Evolutionary conservation across 2,113 vertebrate genomes (phyloP).

Genomic region (Danio rerio): DNA sequence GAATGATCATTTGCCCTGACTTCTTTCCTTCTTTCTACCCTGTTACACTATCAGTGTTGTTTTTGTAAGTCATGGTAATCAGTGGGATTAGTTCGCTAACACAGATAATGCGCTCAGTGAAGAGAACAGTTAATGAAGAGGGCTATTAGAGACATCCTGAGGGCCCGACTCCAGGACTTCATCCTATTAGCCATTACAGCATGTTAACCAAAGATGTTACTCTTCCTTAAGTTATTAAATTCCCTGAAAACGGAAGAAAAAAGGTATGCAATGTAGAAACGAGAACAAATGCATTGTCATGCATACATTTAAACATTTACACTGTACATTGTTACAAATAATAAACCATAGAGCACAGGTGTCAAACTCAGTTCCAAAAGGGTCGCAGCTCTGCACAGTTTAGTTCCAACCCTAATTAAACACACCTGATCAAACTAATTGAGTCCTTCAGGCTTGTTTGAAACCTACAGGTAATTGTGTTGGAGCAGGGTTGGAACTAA

Average conservation of each 20-base stretch:
- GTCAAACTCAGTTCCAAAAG: too few species aligned
- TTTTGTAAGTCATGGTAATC: slow-evolving; percentile 23
- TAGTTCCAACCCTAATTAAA: too few species aligned
- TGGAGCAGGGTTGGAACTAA: too few species aligned
- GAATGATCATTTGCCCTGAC: neutral
- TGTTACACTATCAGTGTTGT: neutral
- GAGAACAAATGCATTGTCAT: too few species aligned
- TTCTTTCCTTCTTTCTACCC: neutral
- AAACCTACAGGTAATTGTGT: too few species aligned
- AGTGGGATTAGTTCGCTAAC: slow-evolving; percentile 7
- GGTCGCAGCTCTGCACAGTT: too few species aligned
- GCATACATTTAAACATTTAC: too few species aligned
- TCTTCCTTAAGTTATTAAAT: slow-evolving; percentile 53
- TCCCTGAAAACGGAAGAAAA: slow-evolving; percentile 47
- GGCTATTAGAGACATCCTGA: slow-evolving; percentile 60
- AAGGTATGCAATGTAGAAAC: slow-evolving; percentile 38
- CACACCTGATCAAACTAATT: too few species aligned
- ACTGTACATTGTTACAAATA: too few species aligned
- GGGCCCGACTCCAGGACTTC: slow-evolving; percentile 50
- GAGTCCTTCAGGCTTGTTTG: too few species aligned
- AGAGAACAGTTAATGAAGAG: slow-evolving; percentile 30
- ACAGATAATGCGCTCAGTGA: slow-evolving; percentile 33
- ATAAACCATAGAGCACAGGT: too few species aligned
- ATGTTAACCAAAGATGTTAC: slow-evolving; percentile 63
- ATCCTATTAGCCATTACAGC: slow-evolving; percentile 61